Conservation (phyloP, 2,797 vertebrate genomes). For the Notolabrus celidotus region DNA sequence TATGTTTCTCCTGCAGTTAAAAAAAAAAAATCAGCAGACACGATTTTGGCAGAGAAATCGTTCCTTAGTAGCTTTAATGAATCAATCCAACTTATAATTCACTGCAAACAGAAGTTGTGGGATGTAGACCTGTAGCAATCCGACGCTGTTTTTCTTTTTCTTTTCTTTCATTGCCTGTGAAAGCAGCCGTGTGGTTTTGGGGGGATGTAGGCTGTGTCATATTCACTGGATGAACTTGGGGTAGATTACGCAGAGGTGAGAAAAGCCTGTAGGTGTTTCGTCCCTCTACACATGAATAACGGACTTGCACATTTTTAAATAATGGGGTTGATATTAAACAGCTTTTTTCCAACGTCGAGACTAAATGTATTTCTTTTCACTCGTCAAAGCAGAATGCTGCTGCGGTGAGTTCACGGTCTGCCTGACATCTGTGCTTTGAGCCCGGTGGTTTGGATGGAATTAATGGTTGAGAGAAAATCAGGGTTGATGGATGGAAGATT, state of each 20-base stretch:
- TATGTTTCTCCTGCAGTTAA: slow-evolving; percentile 85
- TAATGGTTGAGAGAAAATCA: slow-evolving; percentile 65
- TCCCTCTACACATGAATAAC: slow-evolving; percentile 92
- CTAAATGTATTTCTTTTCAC: slow-evolving; percentile 67
- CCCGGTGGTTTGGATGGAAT: slow-evolving; percentile 49
- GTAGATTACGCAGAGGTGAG: slow-evolving; percentile 94
- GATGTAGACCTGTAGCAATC: slow-evolving; percentile 87
- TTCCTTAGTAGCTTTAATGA: slow-evolving; percentile 94
- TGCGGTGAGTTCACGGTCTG: slow-evolving; percentile 34
- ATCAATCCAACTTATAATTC: slow-evolving; percentile 90
- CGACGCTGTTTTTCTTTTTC: slow-evolving; percentile 65
- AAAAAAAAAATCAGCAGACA: slow-evolving; percentile 77
- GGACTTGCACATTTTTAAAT: slow-evolving; percentile 96
- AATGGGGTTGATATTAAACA: slow-evolving; percentile 92
- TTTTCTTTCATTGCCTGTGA: slow-evolving; percentile 64
- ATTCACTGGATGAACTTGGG: slow-evolving; percentile 95
- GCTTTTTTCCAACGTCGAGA: slow-evolving; percentile 79
- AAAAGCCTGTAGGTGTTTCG: slow-evolving; percentile 95
- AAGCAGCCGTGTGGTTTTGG: slow-evolving; percentile 28
- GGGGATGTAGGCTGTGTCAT: slow-evolving; percentile 69
- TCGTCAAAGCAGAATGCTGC: slow-evolving; percentile 6
- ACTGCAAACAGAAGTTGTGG: slow-evolving; percentile 91
- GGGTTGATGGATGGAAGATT: slow-evolving; percentile 72
- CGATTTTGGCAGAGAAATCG: slow-evolving; percentile 86
- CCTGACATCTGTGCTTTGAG: slow-evolving; percentile 50